These are phyloP conservation scores for Marmota flaviventris DNA, from an alignment of 2,113 vertebrate genomes.

Conservation along the genomic window DNA sequence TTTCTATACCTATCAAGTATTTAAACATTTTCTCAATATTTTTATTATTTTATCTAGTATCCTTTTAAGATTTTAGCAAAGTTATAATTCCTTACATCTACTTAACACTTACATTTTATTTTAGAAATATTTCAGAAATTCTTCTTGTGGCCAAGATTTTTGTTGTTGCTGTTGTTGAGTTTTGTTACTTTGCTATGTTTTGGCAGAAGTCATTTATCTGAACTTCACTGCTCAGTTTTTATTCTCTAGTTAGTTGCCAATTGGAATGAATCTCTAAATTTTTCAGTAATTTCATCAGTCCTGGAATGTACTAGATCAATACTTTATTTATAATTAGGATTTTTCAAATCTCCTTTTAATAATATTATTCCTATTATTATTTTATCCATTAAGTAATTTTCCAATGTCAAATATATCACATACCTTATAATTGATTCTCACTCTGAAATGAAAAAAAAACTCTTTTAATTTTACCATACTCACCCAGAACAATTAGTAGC, in stretches of 20 bases:
- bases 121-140: not conserved
- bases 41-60: not conserved
- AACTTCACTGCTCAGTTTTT: not conserved
- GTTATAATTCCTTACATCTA: not conserved
- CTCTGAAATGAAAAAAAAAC: not conserved
- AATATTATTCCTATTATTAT: not conserved
- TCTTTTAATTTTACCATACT: not conserved
- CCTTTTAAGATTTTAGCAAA: not conserved
- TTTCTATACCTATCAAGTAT: not conserved
- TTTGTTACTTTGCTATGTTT: not conserved
- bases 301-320: not conserved
- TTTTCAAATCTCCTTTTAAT: not conserved
- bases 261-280: slow-evolving; percentile 1
- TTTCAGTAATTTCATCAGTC: slow-evolving; percentile 14
- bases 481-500: not conserved
- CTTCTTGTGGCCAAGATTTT: not conserved
- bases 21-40: not conserved
- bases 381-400: not conserved
- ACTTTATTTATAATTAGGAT: not conserved
- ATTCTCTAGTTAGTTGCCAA: not conserved
- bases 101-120: not conserved
- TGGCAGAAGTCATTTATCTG: not conserved
- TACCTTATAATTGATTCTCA: not conserved
- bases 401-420: not conserved
- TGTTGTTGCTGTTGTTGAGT: not conserved